A percentile compares a stretch with the other conserved stretches of the same genome.
Conservation (phyloP, 2,113 vertebrate genomes). For the Phyllopteryx taeniolatus region DNA sequence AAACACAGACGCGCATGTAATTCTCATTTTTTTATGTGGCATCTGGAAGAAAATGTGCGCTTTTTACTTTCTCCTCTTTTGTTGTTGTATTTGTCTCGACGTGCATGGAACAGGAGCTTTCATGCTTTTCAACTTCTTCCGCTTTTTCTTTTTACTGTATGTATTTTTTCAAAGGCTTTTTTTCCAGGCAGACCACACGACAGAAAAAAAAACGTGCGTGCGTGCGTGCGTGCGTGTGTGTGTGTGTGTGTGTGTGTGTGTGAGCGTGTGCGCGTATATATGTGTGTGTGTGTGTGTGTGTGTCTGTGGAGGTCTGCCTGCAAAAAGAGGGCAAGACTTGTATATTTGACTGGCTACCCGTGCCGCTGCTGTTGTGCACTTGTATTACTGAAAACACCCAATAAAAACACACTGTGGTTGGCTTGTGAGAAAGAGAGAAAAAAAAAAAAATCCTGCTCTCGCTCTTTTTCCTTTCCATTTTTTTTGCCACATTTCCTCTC, state of each 20-base stretch:
- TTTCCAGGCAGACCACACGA: slow-evolving; percentile 82
- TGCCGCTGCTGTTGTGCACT: slow-evolving; percentile 95
- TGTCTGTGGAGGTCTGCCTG: slow-evolving; percentile 81
- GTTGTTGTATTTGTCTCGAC: slow-evolving; percentile 71
- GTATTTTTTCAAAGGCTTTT: slow-evolving; percentile 83
- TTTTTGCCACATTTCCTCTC: not conserved
- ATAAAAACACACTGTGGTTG: slow-evolving; percentile 99
- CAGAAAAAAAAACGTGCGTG: not conserved
- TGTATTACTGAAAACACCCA: slow-evolving; percentile 98
- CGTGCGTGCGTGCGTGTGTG: slow-evolving; percentile 14
- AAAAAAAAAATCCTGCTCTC: not conserved
- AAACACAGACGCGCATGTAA: slow-evolving; percentile 79
- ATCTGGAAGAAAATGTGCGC: slow-evolving; percentile 81
- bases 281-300: slow-evolving; percentile 35
- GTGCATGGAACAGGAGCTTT: slow-evolving; percentile 92
- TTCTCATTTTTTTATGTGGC: slow-evolving; percentile 68
- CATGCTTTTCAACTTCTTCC: slow-evolving; percentile 81
- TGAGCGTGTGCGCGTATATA: slow-evolving; percentile 55
- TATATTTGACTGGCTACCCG: slow-evolving; percentile 95
- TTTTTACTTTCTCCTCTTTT: slow-evolving; percentile 73
- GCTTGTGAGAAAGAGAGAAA: slow-evolving; percentile 58
- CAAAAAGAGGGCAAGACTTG: slow-evolving; percentile 85
- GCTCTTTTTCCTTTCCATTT: not conserved
- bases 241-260: slow-evolving; percentile 34
- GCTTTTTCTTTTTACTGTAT: slow-evolving; percentile 78